Base-by-base conservation (phyloP, 2,113 vertebrate species). In the Syrrhaptes paradoxus region DNA sequence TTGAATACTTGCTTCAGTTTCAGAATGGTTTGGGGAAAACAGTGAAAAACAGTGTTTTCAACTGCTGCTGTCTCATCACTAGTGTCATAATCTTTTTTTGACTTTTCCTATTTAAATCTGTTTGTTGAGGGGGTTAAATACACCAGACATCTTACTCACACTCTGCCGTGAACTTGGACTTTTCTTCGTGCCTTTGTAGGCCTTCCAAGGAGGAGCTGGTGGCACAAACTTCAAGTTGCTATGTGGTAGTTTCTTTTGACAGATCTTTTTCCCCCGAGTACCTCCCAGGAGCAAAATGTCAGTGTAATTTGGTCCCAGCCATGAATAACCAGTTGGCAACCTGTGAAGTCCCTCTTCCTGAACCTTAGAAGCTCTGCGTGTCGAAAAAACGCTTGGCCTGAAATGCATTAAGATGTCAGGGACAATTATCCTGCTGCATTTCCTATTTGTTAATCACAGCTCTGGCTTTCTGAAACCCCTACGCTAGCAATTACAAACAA, bases 201-300 rank as follows among this genome's bases (percentile, higher is more conserved):
- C 77, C 67, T 89, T 75, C 76, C n/a, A 81, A 79, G 61, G 66
- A 92, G 88, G 73, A 90, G 21, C 65, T 95, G 73, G 83, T 89
- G 41, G 54, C 67, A 81, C 45, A 88, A 78, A 80, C 79, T 82
- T 95, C 79, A 86, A 62, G 22, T 41, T 88, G 31, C 51, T 91
- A 38, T 55, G 25, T 6, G 3, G 51, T 92, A 95, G 77, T 95
- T 95, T 89, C 73, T 90, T 92, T 66, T 92, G 92, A 95, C 92
- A 92, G 92, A 90, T 91, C 84, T 62, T 94, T 89, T 79, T 85
- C 45, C 88, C 78, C 52, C 55, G 68, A 72, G 71, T 45, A 55
- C 32, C 55, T 88, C 94, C 91, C 62, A 94, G 72, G 59, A 96
- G 94, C 84, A 84, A 95, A 96, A 89, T 85, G 85, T 87, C 88